These are phyloP conservation scores for Murina feae DNA, from an alignment of 2,113 vertebrate genomes.

Conservation along the genomic window DNA sequence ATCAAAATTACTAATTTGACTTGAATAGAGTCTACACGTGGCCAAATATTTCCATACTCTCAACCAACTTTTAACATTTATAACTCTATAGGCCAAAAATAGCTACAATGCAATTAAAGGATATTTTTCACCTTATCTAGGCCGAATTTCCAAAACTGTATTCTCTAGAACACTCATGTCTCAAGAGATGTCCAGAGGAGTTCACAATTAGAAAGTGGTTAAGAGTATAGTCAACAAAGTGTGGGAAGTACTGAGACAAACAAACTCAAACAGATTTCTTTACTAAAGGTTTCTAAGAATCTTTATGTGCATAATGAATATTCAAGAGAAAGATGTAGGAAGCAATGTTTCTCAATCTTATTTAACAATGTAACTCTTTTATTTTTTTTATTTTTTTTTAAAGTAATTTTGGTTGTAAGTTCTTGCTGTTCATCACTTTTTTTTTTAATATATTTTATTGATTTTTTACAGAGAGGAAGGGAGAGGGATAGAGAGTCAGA, in stretches of 20 bases:
- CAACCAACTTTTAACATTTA: background rate
- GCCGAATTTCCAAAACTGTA: background rate
- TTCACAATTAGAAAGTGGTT: no score
- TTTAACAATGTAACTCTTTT: background rate
- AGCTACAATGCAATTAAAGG: background rate
- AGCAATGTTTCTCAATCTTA: background rate
- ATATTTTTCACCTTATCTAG: background rate
- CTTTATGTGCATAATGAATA: background rate
- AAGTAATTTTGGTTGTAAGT: no score
- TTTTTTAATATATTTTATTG: no score
- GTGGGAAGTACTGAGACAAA: no score
- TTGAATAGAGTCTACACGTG: background rate
- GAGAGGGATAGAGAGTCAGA: no score
- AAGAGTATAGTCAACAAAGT: no score
- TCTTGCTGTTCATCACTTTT: no score
- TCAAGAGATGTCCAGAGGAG: no score
- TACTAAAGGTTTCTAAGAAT: background rate
- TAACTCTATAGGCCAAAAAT: background rate
- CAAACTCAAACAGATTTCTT: no score
- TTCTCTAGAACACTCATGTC: no score
- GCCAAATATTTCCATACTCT: conserved; percentile 21
- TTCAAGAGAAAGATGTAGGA: background rate
- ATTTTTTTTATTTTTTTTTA: no score
- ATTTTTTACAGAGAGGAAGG: no score
- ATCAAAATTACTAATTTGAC: conserved; percentile 5